Evolutionary conservation across 1,140 invertebrate species (phyloP), one percentile per base, ranked within the genome.

Genomic region (Mya arenaria): DNA sequence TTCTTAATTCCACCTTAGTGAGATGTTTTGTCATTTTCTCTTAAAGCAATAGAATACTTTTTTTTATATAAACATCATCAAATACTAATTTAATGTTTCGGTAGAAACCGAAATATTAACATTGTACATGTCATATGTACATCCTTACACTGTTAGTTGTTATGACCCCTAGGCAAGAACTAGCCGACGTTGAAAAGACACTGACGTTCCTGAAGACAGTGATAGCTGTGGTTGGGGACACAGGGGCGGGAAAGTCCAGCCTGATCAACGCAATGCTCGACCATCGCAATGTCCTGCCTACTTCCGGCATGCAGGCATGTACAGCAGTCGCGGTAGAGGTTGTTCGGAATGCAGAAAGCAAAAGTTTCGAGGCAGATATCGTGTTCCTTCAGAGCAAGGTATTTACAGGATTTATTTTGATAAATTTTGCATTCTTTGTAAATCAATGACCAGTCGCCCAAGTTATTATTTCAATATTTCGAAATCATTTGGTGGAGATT

Each of bases 281-380:
- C 55, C 86, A 88, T 36, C 66, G 69, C 23, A 84, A 81, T 71
- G 77, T 88, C 39, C 75, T 89, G 8, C 88, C 88, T 6, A 89
- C 88, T 1, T 89, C 88, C 0, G 88, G 86, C 13, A 85, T 88
- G 28, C 62, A 84, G 39, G 88, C 88, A 13, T 89, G 88, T 75
- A 89, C 88, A 10, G 88, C 88, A 17, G 87, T 88, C 0, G 88
- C 88, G 5, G 88, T 89, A 6, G 84, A 87, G 56, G 83, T 88
- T 8, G 56, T 83, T 10, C 52, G 79, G 17, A 89, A 88, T 39
- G 66, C 80, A 3, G 65, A 19, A 28, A 85, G 55, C 28, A 69
- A 75, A 48, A 32, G 63, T 34, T 89, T 79, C 39, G 83, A 87
- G 71, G 88, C 86, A 6, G 84, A 88, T 66, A 88, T 89, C 13